Base-by-base conservation (phyloP, 2,888 invertebrate species). In the Dryocosmus kuriphilus region DNA sequence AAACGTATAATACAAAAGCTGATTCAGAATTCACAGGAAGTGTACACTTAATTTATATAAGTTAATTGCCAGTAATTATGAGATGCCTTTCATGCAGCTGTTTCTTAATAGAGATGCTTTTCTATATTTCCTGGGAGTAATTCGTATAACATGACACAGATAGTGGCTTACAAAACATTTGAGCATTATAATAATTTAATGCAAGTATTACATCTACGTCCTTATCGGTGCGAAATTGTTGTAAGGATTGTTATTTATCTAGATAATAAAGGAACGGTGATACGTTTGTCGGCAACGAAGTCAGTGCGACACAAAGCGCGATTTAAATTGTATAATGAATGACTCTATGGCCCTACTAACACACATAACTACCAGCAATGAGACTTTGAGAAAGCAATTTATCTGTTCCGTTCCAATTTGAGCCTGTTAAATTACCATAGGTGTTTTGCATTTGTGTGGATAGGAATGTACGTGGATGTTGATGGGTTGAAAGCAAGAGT, bases 381-480 rank as follows among this genome's bases (percentile, higher is more conserved):
- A 71, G 51, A 71, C 71, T 71, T 71, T 51, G 71, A 71, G 71
- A 71, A 71, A 71, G 30, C 71, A 71, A 71, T 71, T 71, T 71
- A 71, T 71, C 27, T 30, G 51, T 71, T 71, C 32, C 71, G 71
- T 71, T 71, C 51, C 71, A 51, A 51, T 71, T 71, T 71, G n/a
- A n/a, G 71, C 51, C 27, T 71, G 11, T 71, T 19, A 51, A 27
- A 41, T 51, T 38, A 41, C 32, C n/a, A 35, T 65, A 38, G n/a
- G 22, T 35, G n/a, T 65, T 8, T 65, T 55, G 9, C 3, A 22
- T 22, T 9, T 19, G n/a, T 55, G 51, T 55, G 22, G n/a, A 55
- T 22, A 22, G n/a, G 9, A 22, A 55, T 55, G 22, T 22, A 22
- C 9, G 51, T 4, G 9, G 51, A 22, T 22, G n/a, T 55, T 51